A percentile compares a stretch with the other conserved stretches of the same genome.
Conservation (phyloP, 2,113 vertebrate genomes). For the Synodontis membranacea region DNA sequence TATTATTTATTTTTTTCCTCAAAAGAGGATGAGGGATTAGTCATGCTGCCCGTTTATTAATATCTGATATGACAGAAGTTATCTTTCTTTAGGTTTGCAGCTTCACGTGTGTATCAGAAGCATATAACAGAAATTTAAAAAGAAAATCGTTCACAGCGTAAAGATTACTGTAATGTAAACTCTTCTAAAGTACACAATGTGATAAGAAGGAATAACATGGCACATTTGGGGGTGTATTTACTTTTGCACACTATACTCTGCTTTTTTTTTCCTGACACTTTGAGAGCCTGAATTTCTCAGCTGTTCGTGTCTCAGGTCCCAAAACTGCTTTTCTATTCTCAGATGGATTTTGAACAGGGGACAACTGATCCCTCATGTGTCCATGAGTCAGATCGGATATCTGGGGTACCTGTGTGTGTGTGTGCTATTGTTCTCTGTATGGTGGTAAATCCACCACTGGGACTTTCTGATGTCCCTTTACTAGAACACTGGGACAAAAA, state of each 20-base stretch:
- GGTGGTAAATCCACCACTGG: slow-evolving; percentile 53
- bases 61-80: neutral
- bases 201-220: neutral
- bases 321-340: slow-evolving; percentile 19
- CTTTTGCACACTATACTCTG: neutral
- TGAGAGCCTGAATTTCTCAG: neutral
- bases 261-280: no score
- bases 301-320: neutral
- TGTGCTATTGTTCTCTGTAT: slow-evolving; percentile 43
- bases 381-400: slow-evolving; percentile 37
- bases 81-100: neutral
- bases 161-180: neutral
- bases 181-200: neutral
- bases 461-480: slow-evolving; percentile 26
- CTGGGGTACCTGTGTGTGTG: slow-evolving; percentile 22
- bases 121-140: no score
- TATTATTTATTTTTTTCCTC: no score
- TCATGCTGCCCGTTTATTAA: neutral
- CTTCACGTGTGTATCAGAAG: no score
- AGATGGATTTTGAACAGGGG: neutral
- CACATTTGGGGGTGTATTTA: neutral
- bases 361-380: neutral
- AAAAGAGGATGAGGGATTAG: neutral
- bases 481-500: slow-evolving; percentile 51
- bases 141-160: neutral